Conservation (phyloP, 2,888 invertebrate species). For the Andrena praecox region DNA sequence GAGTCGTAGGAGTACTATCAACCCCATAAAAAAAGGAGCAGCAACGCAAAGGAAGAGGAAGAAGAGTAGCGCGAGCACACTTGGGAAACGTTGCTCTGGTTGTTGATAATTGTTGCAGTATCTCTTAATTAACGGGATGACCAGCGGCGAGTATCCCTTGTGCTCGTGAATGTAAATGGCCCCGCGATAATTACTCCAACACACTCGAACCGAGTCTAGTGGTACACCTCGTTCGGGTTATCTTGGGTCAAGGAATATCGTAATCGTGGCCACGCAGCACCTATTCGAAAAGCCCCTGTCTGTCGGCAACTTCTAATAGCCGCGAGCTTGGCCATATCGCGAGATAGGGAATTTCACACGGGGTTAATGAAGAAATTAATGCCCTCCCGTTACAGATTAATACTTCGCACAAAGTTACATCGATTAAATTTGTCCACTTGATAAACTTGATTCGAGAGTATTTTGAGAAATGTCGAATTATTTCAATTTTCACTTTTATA, state of each 20-base stretch:
- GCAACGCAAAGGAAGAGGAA: neutral
- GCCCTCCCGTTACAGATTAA: too few species aligned
- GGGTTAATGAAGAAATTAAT: too few species aligned
- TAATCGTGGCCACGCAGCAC: neutral
- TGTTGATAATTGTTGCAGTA: conserved; percentile 43
- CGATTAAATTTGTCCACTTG: too few species aligned
- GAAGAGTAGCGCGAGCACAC: neutral
- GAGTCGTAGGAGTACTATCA: conserved; percentile 14
- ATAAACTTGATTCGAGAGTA: too few species aligned
- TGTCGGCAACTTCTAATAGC: conserved; percentile 17
- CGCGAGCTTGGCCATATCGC: neutral
- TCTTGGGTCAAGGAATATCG: conserved; percentile 42
- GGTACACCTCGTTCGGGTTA: conserved; percentile 48
- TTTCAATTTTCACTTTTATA: too few species aligned
- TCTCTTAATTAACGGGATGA: conserved; percentile 54
- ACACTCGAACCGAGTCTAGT: conserved; percentile 23
- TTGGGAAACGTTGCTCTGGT: neutral
- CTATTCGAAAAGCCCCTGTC: neutral
- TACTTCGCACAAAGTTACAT: too few species aligned
- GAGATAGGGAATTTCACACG: neutral
- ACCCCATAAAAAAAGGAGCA: neutral
- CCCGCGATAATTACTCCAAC: conserved; percentile 55
- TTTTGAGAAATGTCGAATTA: too few species aligned
- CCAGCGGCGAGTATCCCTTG: conserved; percentile 29
- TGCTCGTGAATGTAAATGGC: conserved; percentile 43